These are phyloP conservation scores for Caenorhabditis afra DNA, from an alignment of 2,888 invertebrate species.

Conservation along the genomic window DNA sequence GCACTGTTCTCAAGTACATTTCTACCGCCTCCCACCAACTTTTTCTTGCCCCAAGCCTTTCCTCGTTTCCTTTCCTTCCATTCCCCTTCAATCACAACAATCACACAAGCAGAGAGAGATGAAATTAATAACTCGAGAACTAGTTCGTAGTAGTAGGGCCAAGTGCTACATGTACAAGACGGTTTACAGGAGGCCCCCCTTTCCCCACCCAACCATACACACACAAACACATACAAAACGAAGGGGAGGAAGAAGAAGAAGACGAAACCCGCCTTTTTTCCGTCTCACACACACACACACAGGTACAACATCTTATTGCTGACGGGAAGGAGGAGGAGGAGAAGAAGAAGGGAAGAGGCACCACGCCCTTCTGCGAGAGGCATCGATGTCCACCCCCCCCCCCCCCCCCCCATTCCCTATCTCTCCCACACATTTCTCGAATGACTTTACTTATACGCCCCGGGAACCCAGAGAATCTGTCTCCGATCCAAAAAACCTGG, in stretches of 20 bases:
- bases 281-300: conserved; percentile 32
- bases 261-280: background rate
- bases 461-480: too few relatives aligned
- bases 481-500: too few relatives aligned
- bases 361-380: conserved; percentile 42
- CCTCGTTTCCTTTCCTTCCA: conserved; percentile 24
- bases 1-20: conserved; percentile 56
- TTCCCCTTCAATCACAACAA: too few relatives aligned
- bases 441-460: conserved; percentile 12
- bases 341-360: conserved; percentile 8
- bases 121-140: too few relatives aligned
- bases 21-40: background rate
- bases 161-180: too few relatives aligned
- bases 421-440: conserved; percentile 25
- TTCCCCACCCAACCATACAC: too few relatives aligned
- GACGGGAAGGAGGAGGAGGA: conserved; percentile 13
- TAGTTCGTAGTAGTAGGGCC: too few relatives aligned
- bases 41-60: conserved; percentile 10
- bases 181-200: too few relatives aligned
- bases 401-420: too few relatives aligned
- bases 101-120: too few relatives aligned
- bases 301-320: conserved; percentile 46
- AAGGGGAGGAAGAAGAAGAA: too few relatives aligned
- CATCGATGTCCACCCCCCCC: conserved; percentile 32
- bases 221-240: conserved; percentile 14